Evolutionary conservation across 1,140 invertebrate species (phyloP).

Genomic region (Lucilia sericata): DNA sequence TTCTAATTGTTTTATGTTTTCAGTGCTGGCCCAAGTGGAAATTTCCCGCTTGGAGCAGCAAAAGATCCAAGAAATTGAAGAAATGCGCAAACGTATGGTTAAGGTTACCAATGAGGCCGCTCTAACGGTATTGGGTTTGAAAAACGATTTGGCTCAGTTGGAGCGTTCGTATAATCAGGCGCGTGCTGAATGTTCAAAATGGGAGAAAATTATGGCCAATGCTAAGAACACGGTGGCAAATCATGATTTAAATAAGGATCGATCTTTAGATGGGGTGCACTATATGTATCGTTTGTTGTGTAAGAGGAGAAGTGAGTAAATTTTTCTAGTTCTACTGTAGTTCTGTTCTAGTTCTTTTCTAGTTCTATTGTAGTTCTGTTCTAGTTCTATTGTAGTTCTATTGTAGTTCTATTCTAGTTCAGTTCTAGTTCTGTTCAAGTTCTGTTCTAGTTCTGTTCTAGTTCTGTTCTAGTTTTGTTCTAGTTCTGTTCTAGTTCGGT

Average conservation of each 20-base stretch:
- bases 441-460: too few species aligned
- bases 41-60: conserved; percentile 57
- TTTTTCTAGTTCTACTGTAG: too few species aligned
- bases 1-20: not conserved
- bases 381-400: too few species aligned
- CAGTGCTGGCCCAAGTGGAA: conserved; percentile 63
- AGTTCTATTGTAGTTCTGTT: too few species aligned
- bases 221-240: conserved; percentile 55
- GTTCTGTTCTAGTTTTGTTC: too few species aligned
- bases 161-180: conserved; percentile 60
- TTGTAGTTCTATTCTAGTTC: too few species aligned
- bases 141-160: conserved; percentile 60
- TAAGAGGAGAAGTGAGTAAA: conserved; percentile 51
- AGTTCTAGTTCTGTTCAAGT: too few species aligned
- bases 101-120: conserved; percentile 63
- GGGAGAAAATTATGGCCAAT: conserved; percentile 60
- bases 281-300: conserved; percentile 56
- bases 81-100: conserved; percentile 62
- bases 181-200: conserved; percentile 53
- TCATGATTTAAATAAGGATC: conserved; percentile 52
- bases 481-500: too few species aligned
- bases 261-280: conserved; percentile 54
- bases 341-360: too few species aligned
- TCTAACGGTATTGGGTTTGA: conserved; percentile 61
- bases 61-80: conserved; percentile 62